Percentiles rank a stretch among this genome's conserved stretches.
Conservation (phyloP, 2,888 invertebrate genomes). For the Lasiommata megera region DNA sequence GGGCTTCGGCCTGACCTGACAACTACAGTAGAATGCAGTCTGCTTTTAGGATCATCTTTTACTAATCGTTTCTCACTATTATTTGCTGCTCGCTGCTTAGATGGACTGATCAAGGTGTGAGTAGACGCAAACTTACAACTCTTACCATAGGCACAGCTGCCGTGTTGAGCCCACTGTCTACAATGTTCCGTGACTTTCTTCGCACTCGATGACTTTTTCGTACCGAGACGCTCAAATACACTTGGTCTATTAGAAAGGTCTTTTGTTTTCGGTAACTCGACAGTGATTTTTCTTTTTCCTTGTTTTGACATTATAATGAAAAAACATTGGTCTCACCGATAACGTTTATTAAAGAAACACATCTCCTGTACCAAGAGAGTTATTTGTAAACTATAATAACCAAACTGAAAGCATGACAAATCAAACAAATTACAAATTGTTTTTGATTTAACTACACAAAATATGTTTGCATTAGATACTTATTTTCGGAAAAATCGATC, state of each 20-base stretch:
- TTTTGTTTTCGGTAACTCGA: slow-evolving; percentile 87
- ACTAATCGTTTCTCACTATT: slow-evolving; percentile 78
- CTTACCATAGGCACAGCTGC: slow-evolving; percentile 89
- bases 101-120: slow-evolving; percentile 88
- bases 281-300: slow-evolving; percentile 89
- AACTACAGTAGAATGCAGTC: slow-evolving; percentile 84
- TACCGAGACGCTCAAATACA: slow-evolving; percentile 91
- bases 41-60: slow-evolving; percentile 84
- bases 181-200: slow-evolving; percentile 85
- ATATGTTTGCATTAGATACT: too few species aligned
- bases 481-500: neutral
- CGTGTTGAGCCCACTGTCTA: slow-evolving; percentile 89
- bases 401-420: neutral
- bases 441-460: too few species aligned
- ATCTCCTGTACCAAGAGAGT: slow-evolving; percentile 23
- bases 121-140: slow-evolving; percentile 88
- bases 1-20: slow-evolving; percentile 81
- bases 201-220: slow-evolving; percentile 83
- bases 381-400: neutral
- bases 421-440: neutral
- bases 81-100: slow-evolving; percentile 85
- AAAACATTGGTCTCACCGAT: slow-evolving; percentile 70
- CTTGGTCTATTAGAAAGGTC: slow-evolving; percentile 86
- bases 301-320: slow-evolving; percentile 81
- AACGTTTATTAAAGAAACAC: slow-evolving; percentile 37